phyloP scores from a whole-genome alignment of 1,140 invertebrate genomes.

The Melitaea cinxia region DNA sequence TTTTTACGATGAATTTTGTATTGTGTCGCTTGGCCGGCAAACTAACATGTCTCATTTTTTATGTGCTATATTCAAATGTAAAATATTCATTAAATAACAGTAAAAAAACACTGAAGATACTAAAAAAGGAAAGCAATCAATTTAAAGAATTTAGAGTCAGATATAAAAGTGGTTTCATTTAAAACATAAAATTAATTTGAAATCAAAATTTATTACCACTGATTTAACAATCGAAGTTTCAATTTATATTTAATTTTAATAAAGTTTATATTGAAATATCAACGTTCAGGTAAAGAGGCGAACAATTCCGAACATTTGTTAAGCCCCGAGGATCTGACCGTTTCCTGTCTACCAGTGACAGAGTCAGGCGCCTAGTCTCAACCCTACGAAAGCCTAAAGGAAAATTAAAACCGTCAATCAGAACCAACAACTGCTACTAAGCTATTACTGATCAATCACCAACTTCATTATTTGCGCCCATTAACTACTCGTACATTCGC shows the following conservation, averaged over 20 bases:
- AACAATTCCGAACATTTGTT: no score
- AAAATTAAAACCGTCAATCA: conserved; percentile 79
- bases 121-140: no score
- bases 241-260: no score
- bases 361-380: conserved; percentile 58
- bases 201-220: neutral
- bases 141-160: no score
- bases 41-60: neutral
- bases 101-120: no score
- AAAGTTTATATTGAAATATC: no score
- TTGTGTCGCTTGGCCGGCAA: neutral
- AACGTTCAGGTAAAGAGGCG: no score
- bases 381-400: conserved; percentile 44
- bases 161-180: no score
- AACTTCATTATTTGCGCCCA: conserved; percentile 60
- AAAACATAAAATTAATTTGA: neutral
- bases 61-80: neutral
- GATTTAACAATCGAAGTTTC: no score
- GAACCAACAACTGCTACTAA: conserved; percentile 43
- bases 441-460: conserved; percentile 71
- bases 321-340: conserved; percentile 49
- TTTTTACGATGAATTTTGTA: conserved; percentile 9
- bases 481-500: conserved; percentile 60
- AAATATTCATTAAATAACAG: no score
- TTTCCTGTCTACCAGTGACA: conserved; percentile 63